Evolutionary conservation across 2,113 vertebrate species (phyloP).

Genomic region (Apodemus sylvaticus): DNA sequence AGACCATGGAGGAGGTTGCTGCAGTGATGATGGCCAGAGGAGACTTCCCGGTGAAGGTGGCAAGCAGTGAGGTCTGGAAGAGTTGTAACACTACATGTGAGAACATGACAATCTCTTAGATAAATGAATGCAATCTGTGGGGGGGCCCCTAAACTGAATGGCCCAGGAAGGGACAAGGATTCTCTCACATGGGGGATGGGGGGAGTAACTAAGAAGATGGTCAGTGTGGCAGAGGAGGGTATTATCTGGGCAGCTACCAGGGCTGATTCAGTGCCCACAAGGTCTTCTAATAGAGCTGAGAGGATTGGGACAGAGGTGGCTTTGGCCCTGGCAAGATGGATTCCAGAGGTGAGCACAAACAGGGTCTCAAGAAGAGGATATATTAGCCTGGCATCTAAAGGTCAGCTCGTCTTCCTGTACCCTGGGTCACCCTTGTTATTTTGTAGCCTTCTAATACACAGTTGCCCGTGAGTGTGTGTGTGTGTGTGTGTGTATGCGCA

Average conservation of each 20-base stretch:
- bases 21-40: slow-evolving; percentile 69
- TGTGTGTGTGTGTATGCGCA: slow-evolving; percentile 46
- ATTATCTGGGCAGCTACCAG: slow-evolving; percentile 87
- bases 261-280: slow-evolving; percentile 87
- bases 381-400: slow-evolving; percentile 82
- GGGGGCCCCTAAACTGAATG: slow-evolving; percentile 90
- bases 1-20: slow-evolving; percentile 25
- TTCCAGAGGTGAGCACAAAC: slow-evolving; percentile 90
- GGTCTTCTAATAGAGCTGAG: slow-evolving; percentile 88
- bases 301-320: slow-evolving; percentile 88
- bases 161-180: slow-evolving; percentile 88
- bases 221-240: slow-evolving; percentile 82
- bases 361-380: slow-evolving; percentile 90
- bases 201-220: not conserved
- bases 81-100: not conserved
- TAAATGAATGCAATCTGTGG: not conserved
- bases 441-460: slow-evolving; percentile 58
- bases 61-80: no score
- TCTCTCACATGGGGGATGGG: slow-evolving; percentile 87
- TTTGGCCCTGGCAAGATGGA: slow-evolving; percentile 92
- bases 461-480: slow-evolving; percentile 39
- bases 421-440: not conserved
- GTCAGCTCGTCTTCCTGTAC: not conserved
- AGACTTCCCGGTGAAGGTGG: slow-evolving; percentile 78
- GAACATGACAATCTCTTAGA: not conserved